Base-by-base conservation (phyloP, 2,113 vertebrate genomes). In the Rhinoderma darwinii region DNA sequence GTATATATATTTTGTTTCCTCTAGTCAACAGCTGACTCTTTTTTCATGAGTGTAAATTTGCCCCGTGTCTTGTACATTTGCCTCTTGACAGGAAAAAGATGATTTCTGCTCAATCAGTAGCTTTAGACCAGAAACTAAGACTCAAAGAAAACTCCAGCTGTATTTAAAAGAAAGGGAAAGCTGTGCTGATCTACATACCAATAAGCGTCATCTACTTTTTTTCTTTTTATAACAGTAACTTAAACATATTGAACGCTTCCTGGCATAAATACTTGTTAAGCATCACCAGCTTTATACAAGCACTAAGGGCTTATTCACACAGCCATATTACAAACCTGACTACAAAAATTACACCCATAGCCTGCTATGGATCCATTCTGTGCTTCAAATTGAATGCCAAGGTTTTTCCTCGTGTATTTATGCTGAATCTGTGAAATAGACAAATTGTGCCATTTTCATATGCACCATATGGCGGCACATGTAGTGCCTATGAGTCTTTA, bases 181-280 rank as follows among this genome's bases (percentile, higher is more conserved):
- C 12, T 47, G n/a, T 59, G 25, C 73, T 75, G 41, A 76, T 30
- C 74, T 76, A 8, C 74, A 76, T 47, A 76, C 10, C 74, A 50
- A 72, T 72, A 22, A 20, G 7, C n/a, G n/a, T n/a, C n/a, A n/a
- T n/a, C n/a, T n/a, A n/a, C n/a, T n/a, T n/a, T 25, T 7, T 70
- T 15, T 37, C 0, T 37, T 37, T 35, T 32, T 32, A 6, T 11
- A 35, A 3, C 30, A 70, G 27, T 37, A 70, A 9, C 17, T 22
- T 9, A 72, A 35, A 72, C 32, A 37, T 41, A 25, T n/a, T 43
- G 11, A n/a, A 41, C 18, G 25, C 10, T 25, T 73, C 18, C 35
- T 43, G 22, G 14, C 32, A 70, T 70, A 37, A 70, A 70, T 70
- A 37, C 37, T 20, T 37, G 7, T 35, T 70, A 37, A 70, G 6